Base-by-base conservation (phyloP, 2,113 vertebrate genomes). In the Pipa parva region DNA sequence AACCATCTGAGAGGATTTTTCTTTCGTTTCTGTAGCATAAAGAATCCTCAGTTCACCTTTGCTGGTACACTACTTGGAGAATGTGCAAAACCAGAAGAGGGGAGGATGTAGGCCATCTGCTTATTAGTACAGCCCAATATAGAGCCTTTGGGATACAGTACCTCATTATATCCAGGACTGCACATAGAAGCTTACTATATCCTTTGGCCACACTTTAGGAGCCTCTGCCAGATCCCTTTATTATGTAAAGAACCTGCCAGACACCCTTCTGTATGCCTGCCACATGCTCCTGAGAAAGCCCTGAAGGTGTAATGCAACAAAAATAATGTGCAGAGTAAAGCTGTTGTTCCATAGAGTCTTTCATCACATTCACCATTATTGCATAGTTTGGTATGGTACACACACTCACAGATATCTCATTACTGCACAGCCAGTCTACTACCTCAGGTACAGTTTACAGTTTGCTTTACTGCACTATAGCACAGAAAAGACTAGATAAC, bases 21-120 rank as follows among this genome's bases (percentile, higher is more conserved):
- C 25, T 51, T 60, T 60, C 20, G 24, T 59, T 59, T 68, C 55
- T 42, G 4, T 33, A 61, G 31, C 45, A 61, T 70, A 70, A 70
- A 31, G 66, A 70, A 70, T 70, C 66, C 66, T 70, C 48, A 70
- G 66, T 61, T 60, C 57, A 70, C 58, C 66, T 70, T 61, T 70
- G 2, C 48, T 50, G 29, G 56, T 10, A 49, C 1, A 21, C 18
- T 18, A 21, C 46, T 60, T 59, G 33, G 13, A 61, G 55, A 52
- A 51, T 57, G 39, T 33, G 42, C 26, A 42, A 52, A 28, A 61
- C 58, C 66, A 70, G 66, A 70, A 70, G 66, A 39, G 58, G 66
- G 66, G 57, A 61, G 58, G 37, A 61, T 52, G 11, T 22, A 70
- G 36, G 20, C 45, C 27, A 25, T 36, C 33, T 10, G 20, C 33